Evolutionary conservation across 1,140 invertebrate species (phyloP), one percentile per base, ranked within the genome.

Genomic region (Scaptomyza hsui): DNA sequence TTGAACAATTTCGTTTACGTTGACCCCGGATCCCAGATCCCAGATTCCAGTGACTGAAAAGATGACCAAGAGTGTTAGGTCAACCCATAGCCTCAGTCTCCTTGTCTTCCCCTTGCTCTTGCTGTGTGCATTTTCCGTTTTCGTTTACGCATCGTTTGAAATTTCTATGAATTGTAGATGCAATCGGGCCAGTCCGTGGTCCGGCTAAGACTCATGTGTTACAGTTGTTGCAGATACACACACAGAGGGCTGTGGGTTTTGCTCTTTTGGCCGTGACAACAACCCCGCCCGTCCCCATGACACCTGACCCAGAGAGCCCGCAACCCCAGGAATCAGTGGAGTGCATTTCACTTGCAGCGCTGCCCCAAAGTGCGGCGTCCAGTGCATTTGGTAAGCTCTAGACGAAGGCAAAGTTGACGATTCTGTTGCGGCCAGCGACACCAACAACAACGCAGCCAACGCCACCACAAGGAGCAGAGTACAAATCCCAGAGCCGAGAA

Each of bases 91-190:
- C 49, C 9, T 2, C 49, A 2, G 19, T 13, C 21, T 10, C 19
- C 63, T 64, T 44, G 13, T 53, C 41, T 57, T 55, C 32, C 47
- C 49, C 29, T 41, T 42, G 18, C 7, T 32, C 9, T 16, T 44
- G 32, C 45, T 72, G 53, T 72, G 62, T 77, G 82, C 74, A 68
- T 89, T 88, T 88, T 89, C 79, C 83, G 75, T 89, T 90, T 89
- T 88, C 86, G 81, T 89, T 89, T 88, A 89, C 75, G 88, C 77
- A 88, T 80, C 78, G 88, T 88, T 89, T 88, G 82, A 79, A 90
- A 90, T 90, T 89, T 89, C 88, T 89, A 89, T 89, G 88, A 89
- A 89, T 89, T 89, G 88, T 89, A 89, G 88, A 89, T 89, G 88
- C 81, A 89, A 89, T 89, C 88, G 83, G 80, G 74, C 63, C 82